A percentile compares a stretch with the other conserved stretches of the same genome.
Evolutionary conservation across 1,140 invertebrate genomes (phyloP).

Genomic region (Lanistes nyassanus): DNA sequence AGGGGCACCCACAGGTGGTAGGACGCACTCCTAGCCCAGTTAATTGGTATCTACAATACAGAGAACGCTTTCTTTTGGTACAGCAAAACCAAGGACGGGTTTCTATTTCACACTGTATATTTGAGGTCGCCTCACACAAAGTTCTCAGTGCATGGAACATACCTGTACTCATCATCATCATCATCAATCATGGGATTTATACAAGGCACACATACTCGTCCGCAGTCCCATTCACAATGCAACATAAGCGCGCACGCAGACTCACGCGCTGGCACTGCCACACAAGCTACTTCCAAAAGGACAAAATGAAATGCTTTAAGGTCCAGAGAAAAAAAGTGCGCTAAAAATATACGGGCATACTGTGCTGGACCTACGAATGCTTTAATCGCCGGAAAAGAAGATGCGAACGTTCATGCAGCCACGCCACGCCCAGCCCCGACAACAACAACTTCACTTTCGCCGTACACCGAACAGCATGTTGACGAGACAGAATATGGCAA

Average conservation of each 20-base stretch:
- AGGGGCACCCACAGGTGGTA: constrained; percentile 21
- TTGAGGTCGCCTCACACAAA: neutral
- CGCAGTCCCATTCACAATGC: neutral
- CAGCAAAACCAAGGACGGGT: too few relatives aligned
- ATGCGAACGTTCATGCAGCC: neutral
- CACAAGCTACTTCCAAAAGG: too few relatives aligned
- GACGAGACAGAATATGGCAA: too few relatives aligned
- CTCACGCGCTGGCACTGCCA: neutral
- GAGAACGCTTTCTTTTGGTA: too few relatives aligned
- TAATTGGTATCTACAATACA: too few relatives aligned
- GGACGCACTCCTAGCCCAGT: neutral
- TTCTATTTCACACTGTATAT: neutral
- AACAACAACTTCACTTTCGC: too few relatives aligned
- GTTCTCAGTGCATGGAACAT: too few relatives aligned
- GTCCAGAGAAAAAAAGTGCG: too few relatives aligned
- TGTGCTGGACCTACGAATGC: neutral
- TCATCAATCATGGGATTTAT: too few relatives aligned
- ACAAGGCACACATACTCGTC: neutral
- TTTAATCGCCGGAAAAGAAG: neutral
- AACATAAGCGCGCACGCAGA: constrained; percentile 1
- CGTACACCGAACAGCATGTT: too few relatives aligned
- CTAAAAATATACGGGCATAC: neutral
- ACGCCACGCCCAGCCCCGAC: neutral
- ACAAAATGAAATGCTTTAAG: too few relatives aligned
- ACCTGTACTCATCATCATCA: too few relatives aligned